Evolutionary conservation across 2,797 vertebrate genomes (phyloP).

Genomic region (Malacoctenus gilli): DNA sequence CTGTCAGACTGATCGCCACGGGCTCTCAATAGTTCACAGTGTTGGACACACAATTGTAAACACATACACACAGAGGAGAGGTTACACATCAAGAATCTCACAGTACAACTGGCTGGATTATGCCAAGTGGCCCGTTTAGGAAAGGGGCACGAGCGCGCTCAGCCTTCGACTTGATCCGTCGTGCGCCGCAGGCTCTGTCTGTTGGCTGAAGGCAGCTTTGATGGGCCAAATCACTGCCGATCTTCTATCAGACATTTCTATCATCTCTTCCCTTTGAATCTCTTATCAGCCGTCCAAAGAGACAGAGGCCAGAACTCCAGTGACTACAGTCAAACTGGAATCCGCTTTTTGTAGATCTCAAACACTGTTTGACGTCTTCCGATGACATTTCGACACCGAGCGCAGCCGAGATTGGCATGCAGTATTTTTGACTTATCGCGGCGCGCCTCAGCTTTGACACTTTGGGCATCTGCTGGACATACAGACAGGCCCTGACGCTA

Average conservation of each 20-base stretch:
- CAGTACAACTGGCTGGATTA: conserved; percentile 18
- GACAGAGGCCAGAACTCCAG: conserved; percentile 50
- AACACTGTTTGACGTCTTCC: conserved; percentile 43
- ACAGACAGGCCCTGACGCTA: conserved; percentile 18
- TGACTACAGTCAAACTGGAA: conserved; percentile 39
- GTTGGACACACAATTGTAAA: background rate
- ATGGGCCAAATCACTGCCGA: conserved; percentile 74
- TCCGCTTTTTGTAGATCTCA: conserved; percentile 28
- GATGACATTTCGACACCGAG: conserved; percentile 41
- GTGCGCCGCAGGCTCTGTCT: conserved; percentile 72
- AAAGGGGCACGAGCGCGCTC: conserved; percentile 24
- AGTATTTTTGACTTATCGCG: conserved; percentile 41
- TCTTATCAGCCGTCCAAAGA: conserved; percentile 56
- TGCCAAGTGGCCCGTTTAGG: conserved; percentile 32
- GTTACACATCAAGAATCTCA: conserved; percentile 14
- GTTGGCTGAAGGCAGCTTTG: conserved; percentile 73
- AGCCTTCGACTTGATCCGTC: conserved; percentile 51
- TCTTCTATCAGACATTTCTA: conserved; percentile 67
- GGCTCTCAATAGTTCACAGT: background rate
- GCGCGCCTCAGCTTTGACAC: conserved; percentile 33
- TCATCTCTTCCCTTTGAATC: conserved; percentile 63
- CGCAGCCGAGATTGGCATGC: conserved; percentile 37
- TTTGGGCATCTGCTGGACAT: conserved; percentile 37
- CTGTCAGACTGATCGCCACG: too few relatives aligned
- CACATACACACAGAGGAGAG: background rate